These are phyloP conservation scores for Siderastrea radians DNA, from an alignment of 92 coral and sea anemone genomes.

Conservation along the genomic window DNA sequence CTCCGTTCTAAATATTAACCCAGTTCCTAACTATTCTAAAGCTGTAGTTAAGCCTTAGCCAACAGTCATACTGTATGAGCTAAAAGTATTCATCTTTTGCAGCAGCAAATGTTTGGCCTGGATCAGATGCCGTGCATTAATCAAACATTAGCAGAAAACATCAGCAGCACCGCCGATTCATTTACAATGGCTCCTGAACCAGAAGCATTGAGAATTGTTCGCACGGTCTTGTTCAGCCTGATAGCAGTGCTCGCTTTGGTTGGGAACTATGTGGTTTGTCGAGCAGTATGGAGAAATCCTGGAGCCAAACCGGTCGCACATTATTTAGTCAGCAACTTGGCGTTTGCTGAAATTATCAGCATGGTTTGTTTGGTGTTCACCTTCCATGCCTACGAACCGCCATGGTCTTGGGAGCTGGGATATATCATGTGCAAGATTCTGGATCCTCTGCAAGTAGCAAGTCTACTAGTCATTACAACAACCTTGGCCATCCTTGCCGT, in stretches of 20 bases:
- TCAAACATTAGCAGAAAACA: neutral
- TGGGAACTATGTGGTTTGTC: conserved; percentile 54
- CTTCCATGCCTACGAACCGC: conserved; percentile 44
- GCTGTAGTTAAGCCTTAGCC: too few species aligned
- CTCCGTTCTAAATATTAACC: too few species aligned
- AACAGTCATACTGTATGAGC: too few species aligned
- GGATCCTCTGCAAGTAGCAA: conserved; percentile 25
- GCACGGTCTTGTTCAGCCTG: conserved; percentile 32
- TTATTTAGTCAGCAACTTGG: conserved; percentile 50
- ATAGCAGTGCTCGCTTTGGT: conserved; percentile 25
- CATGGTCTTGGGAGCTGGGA: conserved; percentile 45
- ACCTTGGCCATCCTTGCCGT: conserved; percentile 44
- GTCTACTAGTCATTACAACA: conserved; percentile 39
- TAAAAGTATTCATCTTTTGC: too few species aligned
- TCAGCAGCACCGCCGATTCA: neutral
- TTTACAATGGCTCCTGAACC: conserved; percentile 23
- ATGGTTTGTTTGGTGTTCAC: conserved; percentile 31
- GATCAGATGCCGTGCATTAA: conserved; percentile 13
- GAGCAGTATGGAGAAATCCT: conserved; percentile 47
- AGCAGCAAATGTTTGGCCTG: too few species aligned
- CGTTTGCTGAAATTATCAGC: conserved; percentile 55
- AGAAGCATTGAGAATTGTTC: conserved; percentile 16
- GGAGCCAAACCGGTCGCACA: conserved; percentile 38
- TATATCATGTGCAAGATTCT: conserved; percentile 37
- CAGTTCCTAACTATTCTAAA: too few species aligned